Percentiles rank a stretch among this genome's conserved stretches.
These are phyloP conservation scores for Amiota minor DNA, from an alignment of 2,888 invertebrate species.

Conservation along the genomic window DNA sequence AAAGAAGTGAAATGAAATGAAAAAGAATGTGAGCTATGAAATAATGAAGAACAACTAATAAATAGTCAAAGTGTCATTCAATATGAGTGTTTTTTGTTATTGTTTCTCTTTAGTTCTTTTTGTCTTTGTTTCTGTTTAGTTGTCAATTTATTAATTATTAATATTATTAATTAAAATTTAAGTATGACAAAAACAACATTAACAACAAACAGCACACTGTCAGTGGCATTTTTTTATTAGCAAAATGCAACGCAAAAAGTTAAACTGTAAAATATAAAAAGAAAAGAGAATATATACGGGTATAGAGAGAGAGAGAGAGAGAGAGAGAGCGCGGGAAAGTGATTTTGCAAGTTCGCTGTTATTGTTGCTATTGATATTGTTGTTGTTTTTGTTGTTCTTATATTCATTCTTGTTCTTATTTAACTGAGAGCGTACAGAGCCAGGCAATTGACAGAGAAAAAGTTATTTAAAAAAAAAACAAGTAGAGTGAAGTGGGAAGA, in stretches of 20 bases:
- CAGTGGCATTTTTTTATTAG: too few relatives aligned
- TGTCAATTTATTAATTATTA: background rate
- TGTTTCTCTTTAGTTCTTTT: background rate
- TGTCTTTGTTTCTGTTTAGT: slow-evolving; percentile 5
- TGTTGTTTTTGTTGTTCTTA: background rate
- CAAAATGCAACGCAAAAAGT: too few relatives aligned
- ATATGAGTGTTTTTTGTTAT: too few relatives aligned
- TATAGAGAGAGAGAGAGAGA: too few relatives aligned
- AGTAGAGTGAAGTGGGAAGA: background rate
- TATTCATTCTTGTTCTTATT: background rate
- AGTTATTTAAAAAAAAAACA: background rate
- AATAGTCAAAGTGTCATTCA: too few relatives aligned
- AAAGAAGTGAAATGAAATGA: background rate
- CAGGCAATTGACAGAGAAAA: background rate
- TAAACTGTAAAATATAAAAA: background rate
- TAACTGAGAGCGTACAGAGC: background rate
- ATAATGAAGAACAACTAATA: background rate
- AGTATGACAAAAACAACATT: too few relatives aligned
- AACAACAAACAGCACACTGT: too few relatives aligned
- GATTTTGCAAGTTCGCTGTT: too few relatives aligned
- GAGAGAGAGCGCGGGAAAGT: too few relatives aligned
- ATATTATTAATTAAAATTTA: too few relatives aligned
- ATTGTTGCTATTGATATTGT: too few relatives aligned
- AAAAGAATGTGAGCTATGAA: background rate
- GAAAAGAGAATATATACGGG: background rate